Evolutionary conservation across 2,888 invertebrate genomes (phyloP).

Genomic region (Drosophila putrida): DNA sequence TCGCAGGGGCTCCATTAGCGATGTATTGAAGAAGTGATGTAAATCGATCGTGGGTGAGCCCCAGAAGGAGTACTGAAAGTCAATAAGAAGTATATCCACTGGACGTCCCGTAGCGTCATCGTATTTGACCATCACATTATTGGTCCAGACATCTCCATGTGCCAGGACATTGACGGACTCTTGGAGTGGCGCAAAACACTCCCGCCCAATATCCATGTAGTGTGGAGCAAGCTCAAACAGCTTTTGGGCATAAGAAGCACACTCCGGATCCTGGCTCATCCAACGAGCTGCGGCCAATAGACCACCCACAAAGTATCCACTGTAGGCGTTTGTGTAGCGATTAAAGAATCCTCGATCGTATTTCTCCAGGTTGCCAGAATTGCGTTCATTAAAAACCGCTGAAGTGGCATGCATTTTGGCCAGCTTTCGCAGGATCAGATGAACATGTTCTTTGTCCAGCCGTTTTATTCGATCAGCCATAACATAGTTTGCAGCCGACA

Average conservation of each 20-base stretch:
- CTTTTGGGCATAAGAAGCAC: constrained; percentile 75
- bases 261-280: constrained; percentile 69
- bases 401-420: constrained; percentile 87
- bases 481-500: constrained; percentile 69
- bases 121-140: constrained; percentile 85
- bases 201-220: constrained; percentile 82
- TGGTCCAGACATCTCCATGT: constrained; percentile 85
- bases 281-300: constrained; percentile 79
- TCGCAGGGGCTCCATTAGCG: constrained; percentile 80
- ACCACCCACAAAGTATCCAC: constrained; percentile 80
- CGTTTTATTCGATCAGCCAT: constrained; percentile 82
- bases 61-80: constrained; percentile 85
- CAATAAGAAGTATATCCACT: constrained; percentile 81
- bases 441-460: constrained; percentile 85
- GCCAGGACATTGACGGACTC: constrained; percentile 82
- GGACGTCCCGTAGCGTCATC: constrained; percentile 67
- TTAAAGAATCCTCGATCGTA: constrained; percentile 84
- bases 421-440: constrained; percentile 84
- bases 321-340: constrained; percentile 81
- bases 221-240: constrained; percentile 73
- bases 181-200: constrained; percentile 72
- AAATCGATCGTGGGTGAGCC: constrained; percentile 84
- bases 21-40: constrained; percentile 84
- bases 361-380: constrained; percentile 65
- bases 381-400: constrained; percentile 85